Evolutionary conservation across 2,888 invertebrate species (phyloP).

Genomic region (Leucozona laternaria): DNA sequence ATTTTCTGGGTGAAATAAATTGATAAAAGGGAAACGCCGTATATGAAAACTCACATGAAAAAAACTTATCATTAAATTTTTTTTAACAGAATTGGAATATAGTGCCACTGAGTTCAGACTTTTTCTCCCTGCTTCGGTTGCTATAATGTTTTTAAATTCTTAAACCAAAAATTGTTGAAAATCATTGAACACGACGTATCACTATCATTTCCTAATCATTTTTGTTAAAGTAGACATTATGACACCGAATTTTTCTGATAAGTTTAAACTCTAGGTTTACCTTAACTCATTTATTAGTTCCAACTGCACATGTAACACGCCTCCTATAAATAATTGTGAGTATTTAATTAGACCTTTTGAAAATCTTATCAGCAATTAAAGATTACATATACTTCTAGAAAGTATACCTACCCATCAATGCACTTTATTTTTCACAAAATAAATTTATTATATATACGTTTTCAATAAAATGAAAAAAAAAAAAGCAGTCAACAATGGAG

Average conservation of each 20-base stretch:
- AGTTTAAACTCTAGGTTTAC: neutral
- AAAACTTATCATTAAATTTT: no score
- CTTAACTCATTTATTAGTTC: neutral
- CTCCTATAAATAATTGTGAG: neutral
- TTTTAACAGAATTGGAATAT: no score
- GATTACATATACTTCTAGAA: neutral
- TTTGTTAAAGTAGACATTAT: neutral
- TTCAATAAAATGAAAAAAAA: conserved; percentile 49
- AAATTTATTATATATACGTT: neutral
- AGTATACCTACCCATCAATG: neutral
- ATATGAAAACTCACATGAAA: no score
- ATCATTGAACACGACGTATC: neutral
- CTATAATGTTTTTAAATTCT: neutral
- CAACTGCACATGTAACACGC: neutral
- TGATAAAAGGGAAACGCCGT: no score
- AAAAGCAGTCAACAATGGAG: conserved; percentile 50
- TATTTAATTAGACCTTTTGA: neutral
- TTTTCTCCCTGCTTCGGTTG: no score
- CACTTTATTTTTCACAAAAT: neutral
- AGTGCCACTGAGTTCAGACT: no score
- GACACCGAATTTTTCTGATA: neutral
- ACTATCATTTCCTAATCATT: neutral
- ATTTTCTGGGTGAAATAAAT: no score
- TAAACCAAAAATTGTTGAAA: no score
- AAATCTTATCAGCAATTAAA: conserved; percentile 1